Conservation (phyloP, 2,113 vertebrate species). For the Mobula hypostoma region DNA sequence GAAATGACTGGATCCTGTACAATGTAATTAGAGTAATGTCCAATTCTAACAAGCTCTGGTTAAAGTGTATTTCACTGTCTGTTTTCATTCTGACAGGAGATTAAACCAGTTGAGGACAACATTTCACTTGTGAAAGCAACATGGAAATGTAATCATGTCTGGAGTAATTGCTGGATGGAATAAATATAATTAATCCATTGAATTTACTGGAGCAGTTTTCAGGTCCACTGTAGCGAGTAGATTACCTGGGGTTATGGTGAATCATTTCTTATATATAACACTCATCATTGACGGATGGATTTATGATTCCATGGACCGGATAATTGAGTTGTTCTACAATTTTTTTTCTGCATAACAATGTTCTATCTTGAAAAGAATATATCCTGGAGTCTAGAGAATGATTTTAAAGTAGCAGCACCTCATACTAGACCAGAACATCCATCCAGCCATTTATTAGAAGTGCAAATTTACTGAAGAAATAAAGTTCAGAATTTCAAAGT, state of each 20-base stretch:
- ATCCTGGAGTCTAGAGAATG: neutral
- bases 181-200: constrained; percentile 10
- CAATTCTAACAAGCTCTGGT: neutral
- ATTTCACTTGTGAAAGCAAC: neutral
- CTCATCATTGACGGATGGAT: neutral
- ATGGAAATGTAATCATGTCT: neutral
- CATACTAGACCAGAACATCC: neutral
- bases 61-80: neutral
- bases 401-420: neutral
- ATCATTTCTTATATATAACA: neutral
- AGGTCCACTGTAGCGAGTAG: neutral
- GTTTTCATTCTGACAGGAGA: neutral
- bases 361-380: neutral
- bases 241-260: neutral
- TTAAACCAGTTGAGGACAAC: neutral
- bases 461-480: neutral
- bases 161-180: neutral
- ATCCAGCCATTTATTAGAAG: neutral
- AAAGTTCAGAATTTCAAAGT: neutral
- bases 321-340: neutral
- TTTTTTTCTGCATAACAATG: neutral
- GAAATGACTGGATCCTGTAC: neutral
- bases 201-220: neutral
- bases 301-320: neutral
- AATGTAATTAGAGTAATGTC: constrained; percentile 10